A percentile compares a stretch with the other conserved stretches of the same genome.
Evolutionary conservation across 2,113 vertebrate genomes (phyloP).

Genomic region (Ceyx melanurus): DNA sequence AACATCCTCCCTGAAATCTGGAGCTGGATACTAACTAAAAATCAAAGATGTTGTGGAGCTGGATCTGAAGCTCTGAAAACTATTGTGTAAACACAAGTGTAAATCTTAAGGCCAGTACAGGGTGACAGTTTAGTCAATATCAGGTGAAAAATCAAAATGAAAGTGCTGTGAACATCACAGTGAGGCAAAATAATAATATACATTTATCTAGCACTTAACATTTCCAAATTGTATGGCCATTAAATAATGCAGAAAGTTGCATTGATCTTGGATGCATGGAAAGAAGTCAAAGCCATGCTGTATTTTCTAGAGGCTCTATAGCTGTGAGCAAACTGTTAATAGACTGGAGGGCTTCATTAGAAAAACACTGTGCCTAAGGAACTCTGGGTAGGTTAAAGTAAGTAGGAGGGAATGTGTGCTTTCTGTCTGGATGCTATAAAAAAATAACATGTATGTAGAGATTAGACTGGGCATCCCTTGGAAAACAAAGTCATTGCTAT

Average conservation of each 20-base stretch:
- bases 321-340: background rate
- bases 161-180: background rate
- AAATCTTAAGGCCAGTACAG: background rate
- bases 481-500: background rate
- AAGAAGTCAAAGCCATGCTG: accelerated
- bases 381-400: background rate
- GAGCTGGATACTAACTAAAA: background rate
- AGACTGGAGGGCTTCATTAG: background rate
- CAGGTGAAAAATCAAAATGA: background rate
- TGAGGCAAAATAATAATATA: background rate
- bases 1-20: background rate
- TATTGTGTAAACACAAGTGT: background rate
- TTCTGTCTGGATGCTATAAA: background rate
- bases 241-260: background rate
- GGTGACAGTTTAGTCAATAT: background rate
- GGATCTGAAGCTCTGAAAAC: background rate
- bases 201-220: background rate
- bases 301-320: background rate
- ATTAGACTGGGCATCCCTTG: background rate
- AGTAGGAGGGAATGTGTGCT: background rate
- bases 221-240: background rate
- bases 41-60: background rate
- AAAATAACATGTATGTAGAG: background rate
- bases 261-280: background rate
- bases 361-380: background rate